Evolutionary conservation across 1,140 invertebrate species (phyloP).

Genomic region (Lamellibrachia luymesi): DNA sequence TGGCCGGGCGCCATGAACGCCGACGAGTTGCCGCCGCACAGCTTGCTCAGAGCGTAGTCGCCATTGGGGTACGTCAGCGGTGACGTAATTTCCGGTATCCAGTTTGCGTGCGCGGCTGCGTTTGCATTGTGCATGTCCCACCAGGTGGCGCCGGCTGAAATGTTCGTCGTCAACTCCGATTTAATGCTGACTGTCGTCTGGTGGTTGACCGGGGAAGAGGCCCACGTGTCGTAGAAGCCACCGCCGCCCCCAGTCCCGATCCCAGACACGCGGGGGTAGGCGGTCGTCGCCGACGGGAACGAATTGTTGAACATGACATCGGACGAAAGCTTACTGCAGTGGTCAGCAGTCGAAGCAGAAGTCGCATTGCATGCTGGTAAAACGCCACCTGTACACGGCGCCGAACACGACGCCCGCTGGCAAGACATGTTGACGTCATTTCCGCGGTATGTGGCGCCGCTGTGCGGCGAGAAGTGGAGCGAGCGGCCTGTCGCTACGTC

Average conservation of each 20-base stretch:
- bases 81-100: constrained; percentile 1
- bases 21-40: constrained; percentile 8
- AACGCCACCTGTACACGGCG: neutral
- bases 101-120: neutral
- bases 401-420: neutral
- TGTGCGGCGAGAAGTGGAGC: constrained; percentile 5
- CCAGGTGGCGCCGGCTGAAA: constrained; percentile 9
- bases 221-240: neutral
- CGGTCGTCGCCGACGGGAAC: neutral
- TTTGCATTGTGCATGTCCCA: neutral
- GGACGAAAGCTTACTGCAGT: neutral
- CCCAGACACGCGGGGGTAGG: neutral
- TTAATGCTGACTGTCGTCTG: constrained; percentile 13
- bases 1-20: constrained; percentile 14
- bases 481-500: neutral
- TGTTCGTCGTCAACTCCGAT: neutral
- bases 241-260: neutral
- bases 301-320: neutral
- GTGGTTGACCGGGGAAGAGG: neutral
- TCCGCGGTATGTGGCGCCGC: constrained; percentile 9
- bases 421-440: neutral
- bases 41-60: neutral
- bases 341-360: neutral
- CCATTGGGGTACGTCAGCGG: neutral
- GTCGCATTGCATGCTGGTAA: neutral